Evolutionary conservation across 92 coral and sea anemone species (phyloP).

Genomic region (Actinernus sp.): DNA sequence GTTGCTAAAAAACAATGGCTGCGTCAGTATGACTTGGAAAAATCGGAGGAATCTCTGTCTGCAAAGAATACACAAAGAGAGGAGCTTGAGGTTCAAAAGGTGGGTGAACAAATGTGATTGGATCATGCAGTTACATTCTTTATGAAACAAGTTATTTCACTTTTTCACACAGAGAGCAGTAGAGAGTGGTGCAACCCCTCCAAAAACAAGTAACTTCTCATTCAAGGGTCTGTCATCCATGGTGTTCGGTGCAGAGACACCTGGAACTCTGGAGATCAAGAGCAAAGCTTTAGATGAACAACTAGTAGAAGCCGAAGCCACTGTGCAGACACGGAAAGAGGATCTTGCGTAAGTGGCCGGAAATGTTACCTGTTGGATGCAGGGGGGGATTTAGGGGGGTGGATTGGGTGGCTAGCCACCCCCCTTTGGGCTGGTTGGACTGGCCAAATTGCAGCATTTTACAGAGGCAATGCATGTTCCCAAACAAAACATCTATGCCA

Average conservation of each 20-base stretch:
- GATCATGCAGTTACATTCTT: not conserved
- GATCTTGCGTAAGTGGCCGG: slow-evolving; percentile 74
- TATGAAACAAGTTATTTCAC: not conserved
- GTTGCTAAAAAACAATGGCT: slow-evolving; percentile 93
- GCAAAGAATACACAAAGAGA: slow-evolving; percentile 81
- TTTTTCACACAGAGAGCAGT: slow-evolving; percentile 52
- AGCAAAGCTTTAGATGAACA: slow-evolving; percentile 81
- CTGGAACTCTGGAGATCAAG: slow-evolving; percentile 81
- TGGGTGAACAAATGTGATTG: slow-evolving; percentile 17
- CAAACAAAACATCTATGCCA: too few relatives aligned
- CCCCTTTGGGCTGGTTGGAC: too few relatives aligned
- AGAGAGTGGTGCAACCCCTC: slow-evolving; percentile 80
- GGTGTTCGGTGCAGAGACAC: slow-evolving; percentile 96
- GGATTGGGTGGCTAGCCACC: too few relatives aligned
- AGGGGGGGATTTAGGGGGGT: not conserved
- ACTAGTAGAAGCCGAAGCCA: slow-evolving; percentile 80
- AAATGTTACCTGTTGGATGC: not conserved
- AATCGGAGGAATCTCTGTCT: slow-evolving; percentile 84
- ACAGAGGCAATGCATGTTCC: too few relatives aligned
- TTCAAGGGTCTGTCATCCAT: slow-evolving; percentile 94
- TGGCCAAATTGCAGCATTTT: too few relatives aligned
- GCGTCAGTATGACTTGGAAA: slow-evolving; percentile 94
- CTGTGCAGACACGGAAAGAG: slow-evolving; percentile 78
- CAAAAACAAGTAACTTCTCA: slow-evolving; percentile 82
- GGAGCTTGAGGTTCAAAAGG: slow-evolving; percentile 81